Evolutionary conservation across 2,888 invertebrate species (phyloP), one percentile per base, ranked within the genome.

Genomic region (Vannuccia rotundouncinata): DNA sequence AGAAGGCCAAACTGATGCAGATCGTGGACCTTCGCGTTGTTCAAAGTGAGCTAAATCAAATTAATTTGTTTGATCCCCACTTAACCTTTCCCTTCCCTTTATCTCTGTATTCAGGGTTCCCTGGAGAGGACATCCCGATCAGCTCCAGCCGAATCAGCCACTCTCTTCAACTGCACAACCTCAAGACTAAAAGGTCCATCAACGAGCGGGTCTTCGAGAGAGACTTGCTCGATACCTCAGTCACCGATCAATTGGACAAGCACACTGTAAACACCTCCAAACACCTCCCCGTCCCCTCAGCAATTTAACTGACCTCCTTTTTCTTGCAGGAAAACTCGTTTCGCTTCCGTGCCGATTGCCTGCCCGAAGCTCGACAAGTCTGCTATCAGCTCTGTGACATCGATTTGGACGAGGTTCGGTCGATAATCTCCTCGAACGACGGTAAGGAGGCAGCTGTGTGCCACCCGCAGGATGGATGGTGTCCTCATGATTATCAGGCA

Each of bases 361-460:
- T 93, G 77, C 95, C 95, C 0, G 91, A 93, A 1, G 93, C 93
- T 77, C 89, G 94, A 59, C 95, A 95, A 88, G 93, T 94, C 90
- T 94, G 93, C 88, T 94, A 95, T 87, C 94, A 95, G 90, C 92
- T 94, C 88, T 93, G 93, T 85, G 94, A 96, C 87, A 90, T 95
- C 66, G 89, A 92, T 25, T 89, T 94, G 28, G 91, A 92, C 0
- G 93, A 94, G 88, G 92, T 95, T 45, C 92, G 94, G 86, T 74
- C 83, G 60, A 78, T 86, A 17, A 79, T 87, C 0, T 83, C 84
- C 73, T 77, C 81, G 25, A 85, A 85, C 82, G 84, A 86, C 82
- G 84, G 84, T 27, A 81, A 84, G 84, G 86, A 29, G n/a, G 31
- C 29, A 45, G 59, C 31, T 30, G 31, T 17, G 17, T 76, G 30